Conservation (phyloP, 1,140 invertebrate species). For the Drosophila pectinifera region DNA sequence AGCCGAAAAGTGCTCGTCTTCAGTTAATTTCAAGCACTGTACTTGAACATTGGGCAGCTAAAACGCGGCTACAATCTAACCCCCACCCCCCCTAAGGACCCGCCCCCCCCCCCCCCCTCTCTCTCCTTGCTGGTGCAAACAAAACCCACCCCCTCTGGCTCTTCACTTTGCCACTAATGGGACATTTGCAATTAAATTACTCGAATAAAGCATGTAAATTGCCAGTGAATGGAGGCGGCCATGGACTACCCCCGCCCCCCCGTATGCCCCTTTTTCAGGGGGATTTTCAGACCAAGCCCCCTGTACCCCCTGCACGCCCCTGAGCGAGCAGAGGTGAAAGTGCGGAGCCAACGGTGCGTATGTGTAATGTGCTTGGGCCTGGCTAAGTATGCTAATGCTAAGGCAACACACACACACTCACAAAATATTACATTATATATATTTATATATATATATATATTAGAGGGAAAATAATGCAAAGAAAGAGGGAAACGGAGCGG, state of each 20-base stretch:
- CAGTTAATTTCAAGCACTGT: slow-evolving; percentile 15
- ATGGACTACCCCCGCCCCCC: slow-evolving; percentile 10
- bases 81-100: slow-evolving; percentile 2
- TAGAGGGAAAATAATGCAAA: not conserved
- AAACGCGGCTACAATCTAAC: slow-evolving; percentile 26
- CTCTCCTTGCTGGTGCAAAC: not conserved
- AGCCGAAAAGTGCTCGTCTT: slow-evolving; percentile 1
- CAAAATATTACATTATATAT: not conserved
- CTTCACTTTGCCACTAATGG: slow-evolving; percentile 67
- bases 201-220: slow-evolving; percentile 83
- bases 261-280: not conserved
- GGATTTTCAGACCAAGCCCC: not conserved
- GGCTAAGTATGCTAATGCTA: slow-evolving; percentile 68
- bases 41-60: slow-evolving; percentile 44
- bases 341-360: slow-evolving; percentile 65
- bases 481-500: not conserved
- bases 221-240: slow-evolving; percentile 66
- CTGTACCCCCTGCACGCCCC: not conserved
- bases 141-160: slow-evolving; percentile 8
- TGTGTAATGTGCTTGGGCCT: slow-evolving; percentile 73
- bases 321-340: slow-evolving; percentile 48
- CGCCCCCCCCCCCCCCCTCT: not conserved
- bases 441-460: slow-evolving; percentile 5
- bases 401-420: slow-evolving; percentile 15
- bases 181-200: slow-evolving; percentile 83